These are phyloP conservation scores for Anguilla megastoma DNA, from an alignment of 2,797 vertebrate species.

Conservation along the genomic window DNA sequence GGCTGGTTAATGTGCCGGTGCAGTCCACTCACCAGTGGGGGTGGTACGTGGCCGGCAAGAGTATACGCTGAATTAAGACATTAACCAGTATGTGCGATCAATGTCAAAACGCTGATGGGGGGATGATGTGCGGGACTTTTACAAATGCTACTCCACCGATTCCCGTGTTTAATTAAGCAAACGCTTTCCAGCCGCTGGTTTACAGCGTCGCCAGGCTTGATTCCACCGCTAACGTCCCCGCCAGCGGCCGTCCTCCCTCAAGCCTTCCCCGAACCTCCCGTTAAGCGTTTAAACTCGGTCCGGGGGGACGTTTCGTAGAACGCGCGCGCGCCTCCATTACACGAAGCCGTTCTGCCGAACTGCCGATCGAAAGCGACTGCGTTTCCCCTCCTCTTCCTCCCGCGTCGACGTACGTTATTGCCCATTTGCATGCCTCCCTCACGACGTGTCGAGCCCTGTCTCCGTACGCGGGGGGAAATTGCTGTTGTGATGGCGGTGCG, in stretches of 20 bases:
- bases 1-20: background rate
- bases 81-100: background rate
- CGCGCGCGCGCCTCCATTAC: background rate
- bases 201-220: background rate
- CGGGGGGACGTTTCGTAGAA: background rate
- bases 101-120: background rate
- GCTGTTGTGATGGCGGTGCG: slow-evolving; percentile 41
- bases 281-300: background rate
- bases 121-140: background rate
- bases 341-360: background rate
- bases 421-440: background rate
- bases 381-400: background rate
- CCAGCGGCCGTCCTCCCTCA: background rate
- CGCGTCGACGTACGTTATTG: background rate
- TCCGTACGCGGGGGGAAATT: background rate
- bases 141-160: background rate
- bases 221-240: background rate
- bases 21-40: background rate
- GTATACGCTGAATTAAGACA: background rate
- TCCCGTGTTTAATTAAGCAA: slow-evolving; percentile 1
- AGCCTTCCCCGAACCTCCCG: background rate
- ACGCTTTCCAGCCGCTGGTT: background rate
- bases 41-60: background rate
- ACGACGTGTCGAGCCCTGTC: background rate
- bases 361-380: background rate